Evolutionary conservation across 2,888 invertebrate genomes (phyloP).

Genomic region (Chorisops tibialis): DNA sequence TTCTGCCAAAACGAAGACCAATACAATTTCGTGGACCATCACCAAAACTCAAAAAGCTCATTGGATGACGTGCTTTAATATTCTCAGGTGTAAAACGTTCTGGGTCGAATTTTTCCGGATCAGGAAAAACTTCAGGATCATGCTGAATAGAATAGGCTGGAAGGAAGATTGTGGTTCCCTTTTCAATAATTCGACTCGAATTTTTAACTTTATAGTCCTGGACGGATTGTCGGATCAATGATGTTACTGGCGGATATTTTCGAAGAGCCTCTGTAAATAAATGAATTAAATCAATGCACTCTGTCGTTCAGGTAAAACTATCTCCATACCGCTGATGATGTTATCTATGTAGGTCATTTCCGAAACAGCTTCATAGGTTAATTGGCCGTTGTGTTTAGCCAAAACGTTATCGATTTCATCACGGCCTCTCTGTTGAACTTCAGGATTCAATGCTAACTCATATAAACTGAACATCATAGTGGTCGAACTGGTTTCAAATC

Average conservation of each 20-base stretch:
- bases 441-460: conserved; percentile 41
- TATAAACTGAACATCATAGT: conserved; percentile 42
- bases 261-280: conserved; percentile 3
- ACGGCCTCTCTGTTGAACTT: conserved; percentile 39
- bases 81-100: conserved; percentile 56
- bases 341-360: conserved; percentile 45
- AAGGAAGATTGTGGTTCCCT: conserved; percentile 53
- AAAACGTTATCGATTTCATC: conserved; percentile 39
- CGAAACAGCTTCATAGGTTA: conserved; percentile 42
- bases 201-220: conserved; percentile 32
- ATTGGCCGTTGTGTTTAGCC: conserved; percentile 39
- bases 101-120: conserved; percentile 59
- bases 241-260: conserved; percentile 3
- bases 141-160: conserved; percentile 56
- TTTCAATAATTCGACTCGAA: conserved; percentile 50
- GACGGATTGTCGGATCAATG: neutral
- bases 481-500: conserved; percentile 45
- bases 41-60: conserved; percentile 15
- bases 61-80: conserved; percentile 49
- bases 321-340: conserved; percentile 41
- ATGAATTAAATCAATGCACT: neutral
- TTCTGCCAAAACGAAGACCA: conserved; percentile 5
- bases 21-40: conserved; percentile 25
- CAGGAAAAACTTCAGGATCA: conserved; percentile 56
- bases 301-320: neutral